Conservation (phyloP, 2,797 vertebrate species). For the Pempheris klunzingeri region DNA sequence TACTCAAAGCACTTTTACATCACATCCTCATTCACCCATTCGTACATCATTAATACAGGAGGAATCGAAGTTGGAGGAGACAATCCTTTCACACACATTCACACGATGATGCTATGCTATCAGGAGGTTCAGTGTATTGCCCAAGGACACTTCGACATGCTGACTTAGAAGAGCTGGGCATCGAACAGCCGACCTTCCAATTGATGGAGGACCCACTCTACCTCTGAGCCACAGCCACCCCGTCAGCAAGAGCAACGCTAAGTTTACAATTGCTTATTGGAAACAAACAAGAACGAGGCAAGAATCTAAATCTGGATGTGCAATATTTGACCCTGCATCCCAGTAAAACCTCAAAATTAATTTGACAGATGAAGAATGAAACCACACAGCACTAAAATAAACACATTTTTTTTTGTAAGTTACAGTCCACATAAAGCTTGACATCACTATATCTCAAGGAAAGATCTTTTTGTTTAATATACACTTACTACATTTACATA, state of each 20-base stretch:
- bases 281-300: conserved; percentile 4
- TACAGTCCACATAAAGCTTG: neutral
- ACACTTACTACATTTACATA: conserved; percentile 9
- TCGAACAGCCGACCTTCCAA: too few relatives aligned
- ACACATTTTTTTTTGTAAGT: conserved; percentile 13
- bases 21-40: too few relatives aligned
- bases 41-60: too few relatives aligned
- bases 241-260: conserved; percentile 14
- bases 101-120: too few relatives aligned
- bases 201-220: too few relatives aligned
- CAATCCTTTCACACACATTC: too few relatives aligned
- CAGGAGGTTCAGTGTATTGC: too few relatives aligned
- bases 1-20: too few relatives aligned
- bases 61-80: too few relatives aligned
- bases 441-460: conserved; percentile 11
- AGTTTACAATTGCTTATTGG: neutral
- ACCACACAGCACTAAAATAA: neutral
- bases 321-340: neutral
- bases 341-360: conserved; percentile 31
- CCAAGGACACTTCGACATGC: too few relatives aligned
- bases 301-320: conserved; percentile 23
- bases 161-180: too few relatives aligned
- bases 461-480: neutral
- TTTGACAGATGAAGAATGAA: conserved; percentile 17
- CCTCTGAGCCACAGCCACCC: too few relatives aligned